Conservation (phyloP, 2,888 invertebrate species). For the Eretmocerus hayati region DNA sequence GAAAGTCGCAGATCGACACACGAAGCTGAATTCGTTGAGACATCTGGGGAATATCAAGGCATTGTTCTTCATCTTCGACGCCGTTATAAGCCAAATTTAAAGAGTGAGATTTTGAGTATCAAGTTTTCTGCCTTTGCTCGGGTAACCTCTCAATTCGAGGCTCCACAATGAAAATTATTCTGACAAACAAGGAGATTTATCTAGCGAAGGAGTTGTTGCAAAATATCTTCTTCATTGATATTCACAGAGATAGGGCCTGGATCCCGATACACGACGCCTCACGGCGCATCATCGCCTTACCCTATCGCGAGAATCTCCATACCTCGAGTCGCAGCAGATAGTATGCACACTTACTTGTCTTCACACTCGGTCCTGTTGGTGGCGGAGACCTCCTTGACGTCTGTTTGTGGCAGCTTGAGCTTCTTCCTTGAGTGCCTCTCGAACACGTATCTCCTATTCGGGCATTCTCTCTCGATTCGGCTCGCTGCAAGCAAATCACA, state of each 20-base stretch:
- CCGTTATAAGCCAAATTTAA: too few relatives aligned
- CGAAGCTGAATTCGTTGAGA: slow-evolving; percentile 79
- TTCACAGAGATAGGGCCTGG: too few relatives aligned
- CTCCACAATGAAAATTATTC: too few relatives aligned
- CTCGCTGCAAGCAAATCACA: slow-evolving; percentile 53
- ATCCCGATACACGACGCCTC: not conserved
- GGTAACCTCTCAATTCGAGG: too few relatives aligned
- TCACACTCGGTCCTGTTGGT: slow-evolving; percentile 84
- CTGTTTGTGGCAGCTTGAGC: slow-evolving; percentile 70
- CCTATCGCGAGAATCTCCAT: not conserved
- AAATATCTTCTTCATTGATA: too few relatives aligned
- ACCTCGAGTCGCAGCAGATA: not conserved
- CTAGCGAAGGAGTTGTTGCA: too few relatives aligned
- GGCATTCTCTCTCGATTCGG: slow-evolving; percentile 81
- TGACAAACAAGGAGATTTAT: too few relatives aligned
- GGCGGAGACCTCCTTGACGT: slow-evolving; percentile 78
- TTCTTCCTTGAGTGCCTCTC: slow-evolving; percentile 82
- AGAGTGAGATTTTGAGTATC: too few relatives aligned
- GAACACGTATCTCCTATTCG: slow-evolving; percentile 80
- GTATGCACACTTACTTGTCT: slow-evolving; percentile 54
- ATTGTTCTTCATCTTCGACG: too few relatives aligned
- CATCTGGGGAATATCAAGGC: too few relatives aligned
- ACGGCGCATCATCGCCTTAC: not conserved
- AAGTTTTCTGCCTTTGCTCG: too few relatives aligned
- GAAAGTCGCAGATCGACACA: slow-evolving; percentile 81